phyloP scores from a whole-genome alignment of 2,888 invertebrate genomes.

The Eueremaeus valkanovi region DNA sequence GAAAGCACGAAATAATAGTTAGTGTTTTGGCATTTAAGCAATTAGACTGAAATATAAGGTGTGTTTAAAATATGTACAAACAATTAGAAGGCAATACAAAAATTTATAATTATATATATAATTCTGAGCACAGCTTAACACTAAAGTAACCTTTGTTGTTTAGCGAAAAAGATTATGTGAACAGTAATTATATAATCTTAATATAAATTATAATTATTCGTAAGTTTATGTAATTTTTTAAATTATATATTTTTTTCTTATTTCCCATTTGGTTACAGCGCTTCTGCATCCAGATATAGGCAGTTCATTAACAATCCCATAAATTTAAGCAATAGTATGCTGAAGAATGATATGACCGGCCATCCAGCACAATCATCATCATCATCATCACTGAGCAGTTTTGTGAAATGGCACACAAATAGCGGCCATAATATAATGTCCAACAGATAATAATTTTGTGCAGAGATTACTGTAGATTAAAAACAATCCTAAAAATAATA shows the following conservation, averaged over 20 bases:
- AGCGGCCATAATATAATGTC: conserved; percentile 19
- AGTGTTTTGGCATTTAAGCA: too few species aligned
- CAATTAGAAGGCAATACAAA: too few species aligned
- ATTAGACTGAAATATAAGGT: too few species aligned
- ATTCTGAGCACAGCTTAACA: not conserved
- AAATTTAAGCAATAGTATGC: not conserved
- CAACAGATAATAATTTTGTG: conserved; percentile 25
- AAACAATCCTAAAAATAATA: conserved; percentile 11
- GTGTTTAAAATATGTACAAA: too few species aligned
- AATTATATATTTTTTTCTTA: too few species aligned
- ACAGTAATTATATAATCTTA: not conserved
- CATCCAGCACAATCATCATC: not conserved
- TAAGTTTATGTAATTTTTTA: conserved; percentile 4
- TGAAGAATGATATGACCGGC: not conserved
- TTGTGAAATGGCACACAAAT: conserved; percentile 28
- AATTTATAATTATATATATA: too few species aligned
- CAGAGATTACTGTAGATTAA: not conserved
- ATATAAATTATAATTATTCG: too few species aligned
- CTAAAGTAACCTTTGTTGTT: too few species aligned
- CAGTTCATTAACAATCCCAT: conserved; percentile 5
- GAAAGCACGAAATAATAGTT: too few species aligned
- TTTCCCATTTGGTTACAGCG: not conserved
- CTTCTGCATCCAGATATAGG: not conserved
- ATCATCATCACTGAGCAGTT: conserved; percentile 14
- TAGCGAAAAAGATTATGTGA: too few species aligned